These are phyloP conservation scores for Ptilonorhynchus violaceus DNA, from an alignment of 2,113 vertebrate species.

Conservation along the genomic window DNA sequence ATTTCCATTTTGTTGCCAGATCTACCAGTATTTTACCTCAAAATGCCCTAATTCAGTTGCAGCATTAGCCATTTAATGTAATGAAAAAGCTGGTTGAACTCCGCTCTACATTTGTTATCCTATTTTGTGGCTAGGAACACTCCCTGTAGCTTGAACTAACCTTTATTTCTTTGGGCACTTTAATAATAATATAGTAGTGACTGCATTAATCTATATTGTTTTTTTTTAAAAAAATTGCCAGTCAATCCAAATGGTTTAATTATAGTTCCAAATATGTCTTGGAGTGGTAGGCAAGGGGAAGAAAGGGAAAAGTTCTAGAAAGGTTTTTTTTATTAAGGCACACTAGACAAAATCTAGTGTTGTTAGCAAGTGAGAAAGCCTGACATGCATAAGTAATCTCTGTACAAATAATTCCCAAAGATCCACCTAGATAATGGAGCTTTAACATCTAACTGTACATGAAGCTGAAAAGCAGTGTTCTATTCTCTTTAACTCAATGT, in stretches of 20 bases:
- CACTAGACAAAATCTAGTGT: not conserved
- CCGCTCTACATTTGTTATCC: not conserved
- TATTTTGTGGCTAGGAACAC: not conserved
- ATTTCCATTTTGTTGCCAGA: not conserved
- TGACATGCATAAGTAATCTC: not conserved
- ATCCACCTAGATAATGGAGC: not conserved
- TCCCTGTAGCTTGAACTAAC: not conserved
- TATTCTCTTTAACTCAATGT: not conserved
- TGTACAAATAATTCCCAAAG: not conserved
- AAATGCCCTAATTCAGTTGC: not conserved
- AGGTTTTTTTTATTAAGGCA: not conserved
- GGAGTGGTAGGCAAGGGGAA: not conserved
- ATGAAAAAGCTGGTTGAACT: not conserved
- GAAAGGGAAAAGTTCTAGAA: not conserved
- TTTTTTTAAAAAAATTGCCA: not conserved
- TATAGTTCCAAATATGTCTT: not conserved
- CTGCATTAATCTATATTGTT: not conserved
- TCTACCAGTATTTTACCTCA: not conserved
- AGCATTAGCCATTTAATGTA: not conserved
- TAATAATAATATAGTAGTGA: not conserved
- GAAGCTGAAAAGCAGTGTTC: not conserved
- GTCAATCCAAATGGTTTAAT: not conserved
- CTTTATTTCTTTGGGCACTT: not conserved
- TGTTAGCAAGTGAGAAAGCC: not conserved
- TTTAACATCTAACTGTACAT: not conserved